Evolutionary conservation across 1,140 invertebrate species (phyloP).

Genomic region (Platyscapa corneri): DNA sequence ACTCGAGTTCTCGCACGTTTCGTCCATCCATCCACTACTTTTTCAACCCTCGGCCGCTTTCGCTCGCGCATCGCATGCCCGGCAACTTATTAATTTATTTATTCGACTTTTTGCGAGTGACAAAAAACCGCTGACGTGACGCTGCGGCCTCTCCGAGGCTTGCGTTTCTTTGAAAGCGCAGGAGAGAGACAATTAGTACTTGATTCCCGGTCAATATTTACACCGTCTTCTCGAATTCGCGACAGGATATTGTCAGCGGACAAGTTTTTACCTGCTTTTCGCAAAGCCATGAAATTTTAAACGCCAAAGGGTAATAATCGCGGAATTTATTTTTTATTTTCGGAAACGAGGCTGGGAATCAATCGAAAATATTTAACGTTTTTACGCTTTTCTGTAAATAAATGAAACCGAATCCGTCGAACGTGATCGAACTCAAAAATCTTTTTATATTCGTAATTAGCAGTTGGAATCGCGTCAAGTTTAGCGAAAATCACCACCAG

Average conservation of each 20-base stretch:
- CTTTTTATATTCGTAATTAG: too few relatives aligned
- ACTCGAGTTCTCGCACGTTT: constrained; percentile 14
- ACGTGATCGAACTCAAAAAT: too few relatives aligned
- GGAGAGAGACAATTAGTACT: constrained; percentile 8
- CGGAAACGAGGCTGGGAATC: neutral
- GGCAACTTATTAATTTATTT: constrained; percentile 38
- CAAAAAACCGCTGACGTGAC: neutral
- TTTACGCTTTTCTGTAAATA: too few relatives aligned
- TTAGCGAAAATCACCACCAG: too few relatives aligned
- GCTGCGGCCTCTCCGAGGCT: neutral
- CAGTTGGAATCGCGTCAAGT: too few relatives aligned
- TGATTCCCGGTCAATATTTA: neutral
- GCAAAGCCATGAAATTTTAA: neutral
- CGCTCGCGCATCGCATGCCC: neutral
- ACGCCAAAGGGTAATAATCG: neutral
- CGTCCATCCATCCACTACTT: neutral
- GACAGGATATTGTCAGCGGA: too few relatives aligned
- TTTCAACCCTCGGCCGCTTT: neutral
- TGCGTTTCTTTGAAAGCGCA: neutral
- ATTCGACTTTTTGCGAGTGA: neutral
- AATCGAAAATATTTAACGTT: neutral
- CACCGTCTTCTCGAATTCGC: neutral
- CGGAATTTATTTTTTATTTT: neutral
- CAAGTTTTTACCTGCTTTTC: neutral
- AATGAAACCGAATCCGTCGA: too few relatives aligned